A percentile compares a stretch with the other conserved stretches of the same genome.
Conservation (phyloP, 2,797 vertebrate species). For the Perodicticus potto region DNA sequence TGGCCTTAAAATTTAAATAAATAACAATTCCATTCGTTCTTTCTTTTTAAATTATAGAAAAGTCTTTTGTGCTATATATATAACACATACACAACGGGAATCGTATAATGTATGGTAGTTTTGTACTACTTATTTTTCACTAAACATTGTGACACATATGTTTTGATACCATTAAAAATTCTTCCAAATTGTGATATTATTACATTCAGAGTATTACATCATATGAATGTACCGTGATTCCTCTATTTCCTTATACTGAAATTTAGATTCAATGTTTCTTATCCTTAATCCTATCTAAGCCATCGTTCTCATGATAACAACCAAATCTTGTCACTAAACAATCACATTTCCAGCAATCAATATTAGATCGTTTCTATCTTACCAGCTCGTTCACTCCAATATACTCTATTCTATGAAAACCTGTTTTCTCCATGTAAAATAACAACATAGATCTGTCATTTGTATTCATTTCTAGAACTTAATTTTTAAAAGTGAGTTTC, state of each 20-base stretch:
- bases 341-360: conserved; percentile 15
- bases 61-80: not conserved
- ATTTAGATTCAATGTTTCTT: not conserved
- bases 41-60: not conserved
- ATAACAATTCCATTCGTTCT: not conserved
- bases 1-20: not conserved
- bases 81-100: not conserved
- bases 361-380: conserved; percentile 4
- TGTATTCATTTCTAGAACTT: conserved; percentile 28
- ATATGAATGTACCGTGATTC: not conserved
- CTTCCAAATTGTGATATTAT: not conserved
- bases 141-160: not conserved
- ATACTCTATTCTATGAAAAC: conserved; percentile 31
- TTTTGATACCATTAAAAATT: not conserved
- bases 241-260: not conserved
- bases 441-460: not conserved
- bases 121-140: not conserved
- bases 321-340: conserved; percentile 9
- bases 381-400: not conserved
- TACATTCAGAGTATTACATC: not conserved
- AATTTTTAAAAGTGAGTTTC: conserved; percentile 52
- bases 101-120: not conserved
- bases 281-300: not conserved
- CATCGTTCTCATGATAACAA: not conserved
- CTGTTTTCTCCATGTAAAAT: not conserved